A percentile compares a stretch with the other conserved stretches of the same genome.
These are phyloP conservation scores for Trachops cirrhosus DNA, from an alignment of 2,797 vertebrate species.

Conservation along the genomic window DNA sequence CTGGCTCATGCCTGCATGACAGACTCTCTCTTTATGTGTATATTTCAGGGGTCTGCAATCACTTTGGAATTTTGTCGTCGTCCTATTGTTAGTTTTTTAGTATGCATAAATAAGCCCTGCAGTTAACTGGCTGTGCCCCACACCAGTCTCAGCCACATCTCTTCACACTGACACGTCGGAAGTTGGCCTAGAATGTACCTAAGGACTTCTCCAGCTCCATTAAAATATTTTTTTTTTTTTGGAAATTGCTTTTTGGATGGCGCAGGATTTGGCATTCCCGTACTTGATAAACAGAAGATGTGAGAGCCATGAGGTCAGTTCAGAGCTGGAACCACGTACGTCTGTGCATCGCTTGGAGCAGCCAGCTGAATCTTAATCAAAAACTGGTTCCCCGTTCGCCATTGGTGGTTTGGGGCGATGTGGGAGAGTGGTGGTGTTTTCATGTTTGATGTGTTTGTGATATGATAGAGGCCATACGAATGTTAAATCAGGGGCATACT, in stretches of 20 bases:
- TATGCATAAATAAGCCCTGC: not conserved
- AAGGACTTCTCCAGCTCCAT: not conserved
- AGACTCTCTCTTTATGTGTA: not conserved
- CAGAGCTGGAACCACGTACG: not conserved
- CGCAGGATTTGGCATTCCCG: not conserved
- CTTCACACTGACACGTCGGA: not conserved
- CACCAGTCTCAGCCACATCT: not conserved
- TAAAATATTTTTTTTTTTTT: not conserved
- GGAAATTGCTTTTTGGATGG: not conserved
- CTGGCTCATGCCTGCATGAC: not conserved
- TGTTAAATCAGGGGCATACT: not conserved
- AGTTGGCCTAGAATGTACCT: not conserved
- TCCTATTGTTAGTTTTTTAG: not conserved
- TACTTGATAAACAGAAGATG: not conserved
- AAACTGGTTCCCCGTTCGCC: not conserved
- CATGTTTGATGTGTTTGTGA: not conserved
- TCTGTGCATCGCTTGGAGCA: not conserved
- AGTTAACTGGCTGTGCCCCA: not conserved
- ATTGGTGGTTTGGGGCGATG: rapidly evolving
- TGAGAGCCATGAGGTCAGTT: not conserved
- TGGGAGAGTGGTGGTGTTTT: not conserved
- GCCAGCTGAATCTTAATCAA: not conserved
- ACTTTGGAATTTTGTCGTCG: not conserved
- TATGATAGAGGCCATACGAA: not conserved
- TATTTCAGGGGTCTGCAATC: not conserved